Base-by-base conservation (phyloP, 2,888 invertebrate genomes). In the Nymphalis c-album region DNA sequence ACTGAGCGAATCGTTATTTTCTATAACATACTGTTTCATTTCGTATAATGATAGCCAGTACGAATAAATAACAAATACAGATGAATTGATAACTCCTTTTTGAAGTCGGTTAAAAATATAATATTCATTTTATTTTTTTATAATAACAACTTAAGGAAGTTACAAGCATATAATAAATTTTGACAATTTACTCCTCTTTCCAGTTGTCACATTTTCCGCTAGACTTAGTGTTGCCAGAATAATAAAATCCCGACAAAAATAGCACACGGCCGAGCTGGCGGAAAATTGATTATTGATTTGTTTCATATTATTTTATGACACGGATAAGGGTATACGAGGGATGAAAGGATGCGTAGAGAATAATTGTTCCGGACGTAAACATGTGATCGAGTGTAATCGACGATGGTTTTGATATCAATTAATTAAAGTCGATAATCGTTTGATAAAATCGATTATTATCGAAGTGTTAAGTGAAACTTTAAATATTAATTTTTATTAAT, bases 281-380 rank as follows among this genome's bases (percentile, higher is more conserved):
- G 87, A 84, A 91, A 91, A 90, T 91, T 90, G 90, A 88, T 88
- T 90, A 88, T 90, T 86, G 89, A 90, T 91, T 90, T 88, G 85
- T 85, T 81, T 83, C 81, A 81, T 81, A 78, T 80, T 80, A 77
- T 74, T 75, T 75, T 74, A 69, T 73, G 74, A 72, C 74, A 73
- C 68, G 76, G 75, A 73, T 76, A 74, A 74, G 76, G 77, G 55
- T 55, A 78, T 76, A 10, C 40, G 40, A 72, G 74, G 76, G 78
- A 78, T 81, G 80, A 80, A 77, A 70, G 77, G 80, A 78, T 77
- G 82, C 78, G 80, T 80, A 80, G 84, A 83, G 77, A 78, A 76
- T 78, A 79, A 81, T 84, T 80, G 78, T 73, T 74, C 78, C 75
- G 79, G 76, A 77, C 55, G 55, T 78, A 74, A 58, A 53, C 35